Evolutionary conservation across 2,888 invertebrate species (phyloP).

Genomic region (Oxyteleia sp.): DNA sequence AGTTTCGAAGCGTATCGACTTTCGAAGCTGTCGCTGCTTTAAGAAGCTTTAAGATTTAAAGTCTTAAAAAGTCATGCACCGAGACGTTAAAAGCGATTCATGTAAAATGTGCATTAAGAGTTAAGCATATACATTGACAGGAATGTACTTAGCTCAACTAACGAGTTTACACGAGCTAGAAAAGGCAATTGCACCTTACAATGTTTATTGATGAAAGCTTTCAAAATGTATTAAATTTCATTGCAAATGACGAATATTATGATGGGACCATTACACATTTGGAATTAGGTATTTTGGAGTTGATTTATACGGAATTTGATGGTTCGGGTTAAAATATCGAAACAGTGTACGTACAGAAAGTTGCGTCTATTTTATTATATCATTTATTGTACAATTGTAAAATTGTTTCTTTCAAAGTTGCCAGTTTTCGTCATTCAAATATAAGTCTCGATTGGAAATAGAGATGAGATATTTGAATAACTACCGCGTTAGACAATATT

Average conservation of each 20-base stretch:
- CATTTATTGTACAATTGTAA: not conserved
- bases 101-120: conserved; percentile 58
- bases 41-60: conserved; percentile 70
- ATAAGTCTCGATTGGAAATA: conserved; percentile 1
- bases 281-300: too few relatives aligned
- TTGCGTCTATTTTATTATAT: not conserved
- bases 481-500: conserved; percentile 32
- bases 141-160: not conserved
- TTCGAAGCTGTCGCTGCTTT: conserved; percentile 65
- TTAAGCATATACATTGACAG: conserved; percentile 25
- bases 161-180: conserved; percentile 8
- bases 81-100: conserved; percentile 53
- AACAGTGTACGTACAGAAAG: too few relatives aligned
- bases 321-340: too few relatives aligned
- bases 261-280: too few relatives aligned
- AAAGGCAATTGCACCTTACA: not conserved
- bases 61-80: conserved; percentile 66
- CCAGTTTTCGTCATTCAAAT: conserved; percentile 8
- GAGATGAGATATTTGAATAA: conserved; percentile 24
- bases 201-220: not conserved
- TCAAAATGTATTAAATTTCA: not conserved
- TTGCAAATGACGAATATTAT: not conserved
- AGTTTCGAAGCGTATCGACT: conserved; percentile 69
- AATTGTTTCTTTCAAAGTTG: not conserved
- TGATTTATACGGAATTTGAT: too few relatives aligned